These are phyloP conservation scores for Syngnathoides biaculeatus DNA, from an alignment of 2,113 vertebrate species.

Conservation along the genomic window DNA sequence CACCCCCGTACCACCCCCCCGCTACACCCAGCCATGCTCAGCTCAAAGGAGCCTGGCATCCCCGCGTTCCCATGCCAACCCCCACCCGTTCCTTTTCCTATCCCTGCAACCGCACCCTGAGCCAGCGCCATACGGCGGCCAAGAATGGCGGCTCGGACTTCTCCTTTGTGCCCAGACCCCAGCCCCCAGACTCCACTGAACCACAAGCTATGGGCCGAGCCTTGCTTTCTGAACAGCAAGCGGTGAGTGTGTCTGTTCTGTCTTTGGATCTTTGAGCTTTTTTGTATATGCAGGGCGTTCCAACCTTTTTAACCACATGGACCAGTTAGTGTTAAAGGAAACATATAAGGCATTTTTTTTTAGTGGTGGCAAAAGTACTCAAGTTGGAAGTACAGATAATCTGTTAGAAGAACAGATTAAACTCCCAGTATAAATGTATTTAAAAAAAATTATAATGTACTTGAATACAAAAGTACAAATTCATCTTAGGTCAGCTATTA, in stretches of 20 bases:
- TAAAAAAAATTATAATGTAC: too few species aligned
- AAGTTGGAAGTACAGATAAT: too few species aligned
- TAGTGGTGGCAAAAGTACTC: too few species aligned
- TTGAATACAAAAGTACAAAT: too few species aligned
- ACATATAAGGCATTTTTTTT: too few species aligned
- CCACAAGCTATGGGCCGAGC: constrained; percentile 74
- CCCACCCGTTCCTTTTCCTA: constrained; percentile 96
- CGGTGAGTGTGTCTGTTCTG: constrained; percentile 67
- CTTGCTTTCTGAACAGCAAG: constrained; percentile 83
- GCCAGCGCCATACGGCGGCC: constrained; percentile 78
- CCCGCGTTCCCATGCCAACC: constrained; percentile 84
- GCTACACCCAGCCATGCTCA: constrained; percentile 83
- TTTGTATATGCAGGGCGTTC: background rate
- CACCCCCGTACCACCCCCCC: constrained; percentile 91
- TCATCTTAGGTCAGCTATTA: too few species aligned
- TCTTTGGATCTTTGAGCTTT: constrained; percentile 9
- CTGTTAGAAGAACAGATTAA: too few species aligned
- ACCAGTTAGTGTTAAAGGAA: too few species aligned
- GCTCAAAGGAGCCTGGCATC: constrained; percentile 90
- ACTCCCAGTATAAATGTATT: too few species aligned
- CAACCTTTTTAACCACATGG: constrained; percentile 6
- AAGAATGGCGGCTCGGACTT: constrained; percentile 82
- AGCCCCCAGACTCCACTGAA: constrained; percentile 88
- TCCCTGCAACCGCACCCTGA: constrained; percentile 88
- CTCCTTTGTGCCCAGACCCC: constrained; percentile 77